phyloP scores from a whole-genome alignment of 2,113 vertebrate species.

The Amphilophus citrinellus region DNA sequence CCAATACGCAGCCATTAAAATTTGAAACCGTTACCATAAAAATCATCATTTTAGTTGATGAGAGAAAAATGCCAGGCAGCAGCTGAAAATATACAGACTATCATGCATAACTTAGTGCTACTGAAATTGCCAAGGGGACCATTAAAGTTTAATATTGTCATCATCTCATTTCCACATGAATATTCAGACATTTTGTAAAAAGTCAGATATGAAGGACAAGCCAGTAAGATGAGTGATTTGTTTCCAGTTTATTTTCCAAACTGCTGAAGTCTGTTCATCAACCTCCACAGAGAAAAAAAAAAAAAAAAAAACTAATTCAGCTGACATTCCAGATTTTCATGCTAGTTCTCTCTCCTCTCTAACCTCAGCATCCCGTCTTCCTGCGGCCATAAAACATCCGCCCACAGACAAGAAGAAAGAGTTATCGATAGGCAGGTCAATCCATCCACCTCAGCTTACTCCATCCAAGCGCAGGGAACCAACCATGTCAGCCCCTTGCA shows the following conservation, averaged over 20 bases:
- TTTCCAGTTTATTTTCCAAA: constrained; percentile 10
- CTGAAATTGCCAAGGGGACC: constrained; percentile 5
- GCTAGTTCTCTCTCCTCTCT: constrained; percentile 13
- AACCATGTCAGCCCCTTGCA: constrained; percentile 70
- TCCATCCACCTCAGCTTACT: constrained; percentile 63
- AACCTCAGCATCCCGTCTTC: constrained; percentile 46
- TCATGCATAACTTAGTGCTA: not conserved
- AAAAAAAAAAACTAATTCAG: constrained; percentile 6
- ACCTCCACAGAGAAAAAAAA: not conserved
- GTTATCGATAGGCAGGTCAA: constrained; percentile 68
- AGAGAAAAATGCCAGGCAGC: constrained; percentile 11
- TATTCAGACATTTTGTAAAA: constrained; percentile 17
- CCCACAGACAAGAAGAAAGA: constrained; percentile 58
- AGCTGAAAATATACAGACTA: constrained; percentile 1
- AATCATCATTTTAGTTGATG: constrained; percentile 22
- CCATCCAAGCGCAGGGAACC: constrained; percentile 62
- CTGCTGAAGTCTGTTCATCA: not conserved
- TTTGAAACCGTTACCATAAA: constrained; percentile 13
- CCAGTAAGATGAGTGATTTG: not conserved
- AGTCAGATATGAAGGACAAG: not conserved
- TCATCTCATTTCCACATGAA: constrained; percentile 17
- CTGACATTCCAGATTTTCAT: constrained; percentile 3
- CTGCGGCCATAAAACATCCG: constrained; percentile 46
- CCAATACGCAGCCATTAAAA: constrained; percentile 11
- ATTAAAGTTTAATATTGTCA: constrained; percentile 33